Percentiles rank a stretch among this genome's conserved stretches.
Evolutionary conservation across 2,888 invertebrate genomes (phyloP).

Genomic region (Ectemnius continuus): DNA sequence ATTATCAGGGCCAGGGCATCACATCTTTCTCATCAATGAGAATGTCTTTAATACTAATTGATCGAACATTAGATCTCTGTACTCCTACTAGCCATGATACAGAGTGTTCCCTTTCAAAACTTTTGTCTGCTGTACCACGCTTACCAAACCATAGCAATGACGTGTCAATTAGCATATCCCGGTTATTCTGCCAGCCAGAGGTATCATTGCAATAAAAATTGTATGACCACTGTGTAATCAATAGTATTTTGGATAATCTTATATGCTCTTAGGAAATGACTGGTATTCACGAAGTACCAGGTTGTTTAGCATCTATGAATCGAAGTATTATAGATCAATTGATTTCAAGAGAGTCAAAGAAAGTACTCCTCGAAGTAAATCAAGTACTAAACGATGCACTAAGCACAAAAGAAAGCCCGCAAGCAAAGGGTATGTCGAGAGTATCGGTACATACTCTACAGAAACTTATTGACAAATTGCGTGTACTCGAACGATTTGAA

Average conservation of each 20-base stretch:
- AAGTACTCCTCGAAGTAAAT: slow-evolving; percentile 67
- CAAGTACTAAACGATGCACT: slow-evolving; percentile 70
- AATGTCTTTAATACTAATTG: slow-evolving; percentile 81
- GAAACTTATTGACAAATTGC: slow-evolving; percentile 71
- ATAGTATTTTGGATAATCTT: too few relatives aligned
- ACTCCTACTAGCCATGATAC: slow-evolving; percentile 82
- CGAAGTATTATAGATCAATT: slow-evolving; percentile 65
- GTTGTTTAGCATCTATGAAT: slow-evolving; percentile 73
- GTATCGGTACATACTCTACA: slow-evolving; percentile 76
- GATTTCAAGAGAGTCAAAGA: slow-evolving; percentile 71
- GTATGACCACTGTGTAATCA: too few relatives aligned
- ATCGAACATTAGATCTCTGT: slow-evolving; percentile 84
- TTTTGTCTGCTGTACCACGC: slow-evolving; percentile 81
- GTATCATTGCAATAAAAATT: background rate
- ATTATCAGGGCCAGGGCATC: background rate
- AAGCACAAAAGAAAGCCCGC: slow-evolving; percentile 62
- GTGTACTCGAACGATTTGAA: slow-evolving; percentile 32
- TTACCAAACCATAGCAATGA: slow-evolving; percentile 84
- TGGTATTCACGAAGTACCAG: slow-evolving; percentile 66
- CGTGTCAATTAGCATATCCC: slow-evolving; percentile 83
- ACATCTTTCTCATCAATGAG: slow-evolving; percentile 61
- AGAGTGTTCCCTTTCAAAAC: slow-evolving; percentile 82
- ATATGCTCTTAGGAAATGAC: background rate
- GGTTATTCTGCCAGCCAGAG: slow-evolving; percentile 76
- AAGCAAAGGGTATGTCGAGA: slow-evolving; percentile 68